Base-by-base conservation (phyloP, 2,113 vertebrate genomes). In the Grallaria varia region DNA sequence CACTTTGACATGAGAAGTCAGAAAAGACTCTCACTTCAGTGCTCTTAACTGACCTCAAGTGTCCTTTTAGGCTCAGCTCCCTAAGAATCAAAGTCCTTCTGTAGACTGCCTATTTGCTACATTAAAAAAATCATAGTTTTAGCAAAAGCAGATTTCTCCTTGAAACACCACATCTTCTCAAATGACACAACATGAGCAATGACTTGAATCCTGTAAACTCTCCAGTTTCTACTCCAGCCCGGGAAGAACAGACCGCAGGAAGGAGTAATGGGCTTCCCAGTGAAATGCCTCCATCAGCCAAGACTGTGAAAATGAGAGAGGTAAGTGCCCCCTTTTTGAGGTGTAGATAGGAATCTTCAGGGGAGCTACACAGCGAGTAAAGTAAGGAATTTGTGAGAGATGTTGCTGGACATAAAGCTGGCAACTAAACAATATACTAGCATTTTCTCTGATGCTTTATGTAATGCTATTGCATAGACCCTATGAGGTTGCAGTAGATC, bases 381-480 rank as follows among this genome's bases (percentile, higher is more conserved):
- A 79, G 30, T 31, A 42, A 74, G 8, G 28, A 49, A 75, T 44
- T 44, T 40, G 15, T 47, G 25, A 35, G 30, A 64, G 23, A 30
- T 30, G 3, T 4, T 64, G 9, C 28, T 45, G 35, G 18, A 69
- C 10, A 39, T 6, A 74, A 84, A 84, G 64, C 14, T 60, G 39
- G 27, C 15, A 49, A 16, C 14, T 33, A 28, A 15, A 33, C 5
- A 60, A 39, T 3, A 0, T 42, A 37, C 8, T 40, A 16, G 6
- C 1, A 50, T 76, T 80, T 76, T 35, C 14, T 13, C n/a, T n/a
- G n/a, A n/a, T n/a, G n/a, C 15, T 63, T 91, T 67, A 35, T 68
- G 20, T 0, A 2, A 6, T n/a, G 3, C 40, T 85, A 23, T 12
- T 45, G 8, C 3, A 1, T 2, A 52, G 22, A 66, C 2, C 2